Percentiles rank a stretch among this genome's conserved stretches.
Evolutionary conservation across 2,113 vertebrate genomes (phyloP).

Genomic region (Lagopus muta): DNA sequence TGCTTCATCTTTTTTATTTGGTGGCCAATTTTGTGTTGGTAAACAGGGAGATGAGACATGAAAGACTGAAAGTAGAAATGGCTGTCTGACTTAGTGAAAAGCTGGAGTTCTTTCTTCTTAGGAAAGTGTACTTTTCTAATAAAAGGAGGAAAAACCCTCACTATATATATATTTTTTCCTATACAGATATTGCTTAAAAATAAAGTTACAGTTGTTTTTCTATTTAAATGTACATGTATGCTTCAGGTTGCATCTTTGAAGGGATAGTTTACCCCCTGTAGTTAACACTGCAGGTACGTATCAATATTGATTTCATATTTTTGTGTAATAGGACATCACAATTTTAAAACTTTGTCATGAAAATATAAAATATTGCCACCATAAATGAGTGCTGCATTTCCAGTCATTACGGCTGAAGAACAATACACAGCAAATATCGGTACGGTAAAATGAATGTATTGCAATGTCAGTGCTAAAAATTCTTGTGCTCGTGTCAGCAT

Average conservation of each 20-base stretch:
- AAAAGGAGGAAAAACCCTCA: not conserved
- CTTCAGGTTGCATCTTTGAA: not conserved
- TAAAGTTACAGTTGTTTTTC: not conserved
- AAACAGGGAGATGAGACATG: not conserved
- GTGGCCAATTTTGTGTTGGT: not conserved
- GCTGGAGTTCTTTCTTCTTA: not conserved
- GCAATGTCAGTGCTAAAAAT: not conserved
- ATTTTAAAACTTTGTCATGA: not conserved
- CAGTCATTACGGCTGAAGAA: not conserved
- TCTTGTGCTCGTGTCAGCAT: not conserved
- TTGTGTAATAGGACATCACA: not conserved
- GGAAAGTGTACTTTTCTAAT: not conserved
- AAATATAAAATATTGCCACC: not conserved
- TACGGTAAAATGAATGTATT: not conserved
- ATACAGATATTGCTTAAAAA: not conserved
- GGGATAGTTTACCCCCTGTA: not conserved
- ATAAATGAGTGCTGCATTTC: not conserved
- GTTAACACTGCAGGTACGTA: not conserved
- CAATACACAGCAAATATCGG: not conserved
- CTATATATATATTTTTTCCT: no score
- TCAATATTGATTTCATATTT: not conserved
- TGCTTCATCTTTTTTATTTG: not conserved
- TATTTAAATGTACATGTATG: not conserved
- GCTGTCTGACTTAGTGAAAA: not conserved
- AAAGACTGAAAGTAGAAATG: not conserved